phyloP scores from a whole-genome alignment of 1,140 invertebrate species.

The Microvelia longipes region DNA sequence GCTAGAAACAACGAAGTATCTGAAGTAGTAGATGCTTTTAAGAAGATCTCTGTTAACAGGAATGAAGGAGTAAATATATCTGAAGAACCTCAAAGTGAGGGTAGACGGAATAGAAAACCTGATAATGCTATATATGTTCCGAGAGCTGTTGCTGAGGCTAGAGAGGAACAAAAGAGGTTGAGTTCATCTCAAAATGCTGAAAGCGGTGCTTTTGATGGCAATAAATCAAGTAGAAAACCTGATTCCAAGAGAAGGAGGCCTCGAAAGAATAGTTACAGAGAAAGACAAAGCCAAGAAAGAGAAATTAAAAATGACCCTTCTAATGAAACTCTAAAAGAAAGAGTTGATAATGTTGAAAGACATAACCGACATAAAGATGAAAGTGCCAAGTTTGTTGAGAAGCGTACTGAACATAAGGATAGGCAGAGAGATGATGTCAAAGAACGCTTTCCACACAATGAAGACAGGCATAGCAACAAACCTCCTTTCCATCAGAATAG shows the following conservation, averaged over 20 bases:
- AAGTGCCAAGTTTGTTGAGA: background rate
- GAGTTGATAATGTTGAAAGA: background rate
- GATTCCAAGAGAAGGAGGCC: background rate
- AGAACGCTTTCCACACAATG: background rate
- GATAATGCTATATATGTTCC: conserved; percentile 10
- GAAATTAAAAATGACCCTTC: background rate
- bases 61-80: background rate
- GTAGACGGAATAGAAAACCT: conserved; percentile 5
- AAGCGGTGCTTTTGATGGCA: too few species aligned
- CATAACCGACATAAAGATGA: background rate
- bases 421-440: background rate
- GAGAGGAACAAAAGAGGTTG: background rate
- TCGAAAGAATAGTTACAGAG: background rate
- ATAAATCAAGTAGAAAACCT: background rate
- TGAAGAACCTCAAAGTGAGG: background rate
- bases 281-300: background rate
- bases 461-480: background rate
- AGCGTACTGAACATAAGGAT: too few species aligned
- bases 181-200: too few species aligned
- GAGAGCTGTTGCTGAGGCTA: background rate
- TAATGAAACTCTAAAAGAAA: background rate
- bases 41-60: conserved; percentile 4
- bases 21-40: conserved; percentile 7
- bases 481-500: background rate
- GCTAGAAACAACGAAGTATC: conserved; percentile 2